phyloP scores from a whole-genome alignment of 2,113 vertebrate species.

The Prinia subflava region DNA sequence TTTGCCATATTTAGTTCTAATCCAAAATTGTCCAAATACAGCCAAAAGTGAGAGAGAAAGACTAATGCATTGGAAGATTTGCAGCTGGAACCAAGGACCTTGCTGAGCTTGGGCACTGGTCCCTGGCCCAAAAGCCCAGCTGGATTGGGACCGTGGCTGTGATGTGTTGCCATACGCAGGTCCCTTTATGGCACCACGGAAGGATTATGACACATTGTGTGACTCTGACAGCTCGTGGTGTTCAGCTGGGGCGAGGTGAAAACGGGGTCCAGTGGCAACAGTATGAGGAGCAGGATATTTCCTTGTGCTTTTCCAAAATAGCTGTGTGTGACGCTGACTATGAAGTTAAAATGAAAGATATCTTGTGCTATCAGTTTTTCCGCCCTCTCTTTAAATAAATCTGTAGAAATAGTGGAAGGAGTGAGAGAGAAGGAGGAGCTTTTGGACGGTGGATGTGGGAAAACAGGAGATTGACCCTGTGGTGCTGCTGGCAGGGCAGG shows the following conservation, averaged over 20 bases:
- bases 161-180: neutral
- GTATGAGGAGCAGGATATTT: neutral
- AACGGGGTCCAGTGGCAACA: neutral
- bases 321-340: neutral
- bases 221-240: neutral
- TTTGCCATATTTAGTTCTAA: neutral
- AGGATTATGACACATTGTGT: accelerated
- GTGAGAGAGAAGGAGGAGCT: neutral
- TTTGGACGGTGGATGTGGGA: neutral
- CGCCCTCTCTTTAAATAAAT: neutral
- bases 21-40: neutral
- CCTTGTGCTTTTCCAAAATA: neutral
- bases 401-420: neutral
- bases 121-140: neutral
- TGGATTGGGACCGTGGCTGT: accelerated
- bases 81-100: neutral
- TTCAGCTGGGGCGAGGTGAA: neutral
- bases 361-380: neutral
- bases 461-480: neutral
- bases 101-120: accelerated
- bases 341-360: neutral
- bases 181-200: neutral
- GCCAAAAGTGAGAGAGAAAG: neutral
- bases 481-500: neutral
- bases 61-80: neutral